A percentile compares a stretch with the other conserved stretches of the same genome.
These are phyloP conservation scores for Danio kyathit DNA, from an alignment of 2,797 vertebrate genomes.

Conservation along the genomic window DNA sequence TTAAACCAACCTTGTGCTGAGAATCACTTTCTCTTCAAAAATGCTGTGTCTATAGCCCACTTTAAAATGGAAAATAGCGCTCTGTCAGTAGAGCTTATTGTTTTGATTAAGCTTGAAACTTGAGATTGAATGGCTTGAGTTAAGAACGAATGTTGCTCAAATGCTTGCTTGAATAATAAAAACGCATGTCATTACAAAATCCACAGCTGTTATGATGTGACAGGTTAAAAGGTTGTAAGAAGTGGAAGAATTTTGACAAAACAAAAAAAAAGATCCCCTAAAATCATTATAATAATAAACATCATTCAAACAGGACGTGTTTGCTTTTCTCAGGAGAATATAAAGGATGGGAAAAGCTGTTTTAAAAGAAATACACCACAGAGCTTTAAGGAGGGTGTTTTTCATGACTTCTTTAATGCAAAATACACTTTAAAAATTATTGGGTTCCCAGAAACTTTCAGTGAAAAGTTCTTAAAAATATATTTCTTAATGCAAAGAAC, in stretches of 20 bases:
- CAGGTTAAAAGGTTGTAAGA: slow-evolving; percentile 14
- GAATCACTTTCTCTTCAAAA: background rate
- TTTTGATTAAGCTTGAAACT: slow-evolving; percentile 45
- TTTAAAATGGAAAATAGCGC: slow-evolving; percentile 26
- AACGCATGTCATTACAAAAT: slow-evolving; percentile 25
- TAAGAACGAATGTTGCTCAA: background rate
- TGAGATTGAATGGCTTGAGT: slow-evolving; percentile 25
- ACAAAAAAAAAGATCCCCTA: background rate
- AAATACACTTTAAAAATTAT: background rate
- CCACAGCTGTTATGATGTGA: background rate
- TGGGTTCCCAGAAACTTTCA: background rate
- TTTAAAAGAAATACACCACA: slow-evolving; percentile 2
- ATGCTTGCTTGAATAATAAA: slow-evolving; percentile 7
- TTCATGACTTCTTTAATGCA: background rate
- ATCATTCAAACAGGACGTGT: slow-evolving; percentile 42
- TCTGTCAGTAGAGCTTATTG: slow-evolving; percentile 29
- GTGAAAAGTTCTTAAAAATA: too few relatives aligned
- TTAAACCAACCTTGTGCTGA: background rate
- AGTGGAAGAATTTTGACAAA: background rate
- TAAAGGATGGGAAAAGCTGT: slow-evolving; percentile 32
- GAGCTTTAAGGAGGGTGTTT: background rate
- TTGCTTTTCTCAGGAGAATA: slow-evolving; percentile 35
- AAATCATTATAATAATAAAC: slow-evolving; percentile 43
- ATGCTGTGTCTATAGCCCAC: background rate
- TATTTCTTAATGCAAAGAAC: too few relatives aligned